These are phyloP conservation scores for Pomacea canaliculata DNA, from an alignment of 2,888 invertebrate species.

Conservation along the genomic window DNA sequence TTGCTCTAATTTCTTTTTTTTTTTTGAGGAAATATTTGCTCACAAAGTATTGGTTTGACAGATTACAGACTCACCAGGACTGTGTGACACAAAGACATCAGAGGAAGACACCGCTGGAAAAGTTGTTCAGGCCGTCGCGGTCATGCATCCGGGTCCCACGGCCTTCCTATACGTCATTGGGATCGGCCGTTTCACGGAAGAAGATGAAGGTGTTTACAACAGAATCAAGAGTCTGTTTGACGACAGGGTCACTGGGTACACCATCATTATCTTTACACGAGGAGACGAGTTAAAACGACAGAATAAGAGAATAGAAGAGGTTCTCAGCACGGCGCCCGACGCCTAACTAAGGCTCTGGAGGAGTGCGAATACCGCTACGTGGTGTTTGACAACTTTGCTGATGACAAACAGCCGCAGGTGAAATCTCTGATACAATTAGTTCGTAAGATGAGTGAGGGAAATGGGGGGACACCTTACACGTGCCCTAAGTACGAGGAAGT, in stretches of 20 bases:
- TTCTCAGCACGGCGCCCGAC: not conserved
- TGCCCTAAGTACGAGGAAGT: not conserved
- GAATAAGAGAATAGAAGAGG: not conserved
- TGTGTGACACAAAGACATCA: too few species aligned
- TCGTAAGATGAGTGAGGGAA: not conserved
- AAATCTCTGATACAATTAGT: not conserved
- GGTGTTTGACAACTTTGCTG: not conserved
- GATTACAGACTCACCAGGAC: too few species aligned
- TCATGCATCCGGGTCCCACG: not conserved
- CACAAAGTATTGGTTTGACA: too few species aligned
- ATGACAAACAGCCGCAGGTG: not conserved
- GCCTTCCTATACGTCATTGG: not conserved
- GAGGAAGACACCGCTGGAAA: not conserved
- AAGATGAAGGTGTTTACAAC: not conserved
- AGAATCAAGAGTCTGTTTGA: not conserved
- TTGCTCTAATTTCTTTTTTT: too few species aligned
- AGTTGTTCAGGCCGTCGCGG: not conserved
- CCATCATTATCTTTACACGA: too few species aligned
- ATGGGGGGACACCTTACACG: not conserved
- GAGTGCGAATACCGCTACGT: not conserved
- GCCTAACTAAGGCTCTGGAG: not conserved
- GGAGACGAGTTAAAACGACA: not conserved
- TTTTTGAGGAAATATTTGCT: too few species aligned
- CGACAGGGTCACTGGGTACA: not conserved
- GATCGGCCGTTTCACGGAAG: not conserved